These are phyloP conservation scores for Remorina albescens DNA, from an alignment of 2,797 vertebrate species.

Conservation along the genomic window DNA sequence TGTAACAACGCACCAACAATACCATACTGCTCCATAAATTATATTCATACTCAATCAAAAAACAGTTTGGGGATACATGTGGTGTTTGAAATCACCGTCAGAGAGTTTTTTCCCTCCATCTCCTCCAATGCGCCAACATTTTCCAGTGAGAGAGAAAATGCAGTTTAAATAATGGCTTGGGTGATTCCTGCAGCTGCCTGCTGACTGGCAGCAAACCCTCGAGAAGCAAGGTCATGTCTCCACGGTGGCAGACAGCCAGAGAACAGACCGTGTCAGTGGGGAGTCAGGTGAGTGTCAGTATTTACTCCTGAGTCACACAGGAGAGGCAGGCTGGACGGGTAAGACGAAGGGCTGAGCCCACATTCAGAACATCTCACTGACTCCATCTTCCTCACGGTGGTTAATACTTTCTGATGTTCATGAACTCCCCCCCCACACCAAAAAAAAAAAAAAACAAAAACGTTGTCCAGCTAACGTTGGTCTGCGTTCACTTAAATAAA, in stretches of 20 bases:
- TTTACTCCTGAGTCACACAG: constrained; percentile 22
- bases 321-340: neutral
- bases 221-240: constrained; percentile 31
- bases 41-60: neutral
- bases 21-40: constrained; percentile 5
- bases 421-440: too few species aligned
- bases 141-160: neutral
- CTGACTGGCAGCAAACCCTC: constrained; percentile 30
- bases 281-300: constrained; percentile 29
- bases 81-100: constrained; percentile 13
- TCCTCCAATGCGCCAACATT: neutral
- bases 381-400: too few species aligned
- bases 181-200: constrained; percentile 42
- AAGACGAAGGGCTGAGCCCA: neutral
- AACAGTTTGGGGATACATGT: neutral
- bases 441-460: too few species aligned
- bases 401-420: too few species aligned
- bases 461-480: too few species aligned
- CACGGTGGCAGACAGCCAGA: constrained; percentile 32
- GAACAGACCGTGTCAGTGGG: constrained; percentile 14
- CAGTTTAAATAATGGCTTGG: constrained; percentile 3
- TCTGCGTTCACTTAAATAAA: too few species aligned
- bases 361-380: too few species aligned
- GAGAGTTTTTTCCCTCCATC: neutral
- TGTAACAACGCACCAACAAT: constrained; percentile 6